phyloP scores from a whole-genome alignment of 1,140 invertebrate genomes.

The Harlomillsia oculata region DNA sequence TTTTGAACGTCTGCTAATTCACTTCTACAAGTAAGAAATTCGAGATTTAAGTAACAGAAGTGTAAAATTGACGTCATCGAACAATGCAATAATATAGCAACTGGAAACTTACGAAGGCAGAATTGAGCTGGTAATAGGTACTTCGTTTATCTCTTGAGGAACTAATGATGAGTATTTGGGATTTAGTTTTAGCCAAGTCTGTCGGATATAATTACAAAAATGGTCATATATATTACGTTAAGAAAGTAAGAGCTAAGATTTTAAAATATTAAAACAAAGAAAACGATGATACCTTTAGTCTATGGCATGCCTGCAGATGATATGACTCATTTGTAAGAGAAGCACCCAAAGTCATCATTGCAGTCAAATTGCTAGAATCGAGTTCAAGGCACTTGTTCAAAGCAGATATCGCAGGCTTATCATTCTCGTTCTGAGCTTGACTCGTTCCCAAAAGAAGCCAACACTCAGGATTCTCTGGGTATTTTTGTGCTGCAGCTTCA shows the following conservation, averaged over 20 bases:
- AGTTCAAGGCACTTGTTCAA: conserved; percentile 74
- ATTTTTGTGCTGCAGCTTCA: conserved; percentile 84
- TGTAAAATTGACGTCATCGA: not conserved
- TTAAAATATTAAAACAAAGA: not conserved
- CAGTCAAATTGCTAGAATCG: conserved; percentile 68
- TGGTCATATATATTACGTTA: not conserved
- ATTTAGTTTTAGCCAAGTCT: conserved; percentile 73
- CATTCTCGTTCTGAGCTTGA: conserved; percentile 87
- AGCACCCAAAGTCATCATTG: conserved; percentile 80
- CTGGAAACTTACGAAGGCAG: conserved; percentile 19
- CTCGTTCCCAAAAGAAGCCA: conserved; percentile 74
- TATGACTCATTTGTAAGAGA: conserved; percentile 87
- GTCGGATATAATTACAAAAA: conserved; percentile 7
- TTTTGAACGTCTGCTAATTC: conserved; percentile 61
- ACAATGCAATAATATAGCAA: not conserved
- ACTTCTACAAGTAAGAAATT: conserved; percentile 42
- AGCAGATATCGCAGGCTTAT: conserved; percentile 78
- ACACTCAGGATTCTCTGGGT: conserved; percentile 67
- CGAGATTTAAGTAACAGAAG: not conserved
- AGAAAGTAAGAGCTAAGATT: not conserved
- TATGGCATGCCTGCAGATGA: conserved; percentile 47
- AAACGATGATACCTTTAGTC: conserved; percentile 41
- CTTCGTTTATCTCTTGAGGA: conserved; percentile 24
- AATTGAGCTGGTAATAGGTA: conserved; percentile 12
- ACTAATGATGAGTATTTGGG: conserved; percentile 70